Conservation (phyloP, 2,888 invertebrate genomes). For the Podabrus alpinus region DNA sequence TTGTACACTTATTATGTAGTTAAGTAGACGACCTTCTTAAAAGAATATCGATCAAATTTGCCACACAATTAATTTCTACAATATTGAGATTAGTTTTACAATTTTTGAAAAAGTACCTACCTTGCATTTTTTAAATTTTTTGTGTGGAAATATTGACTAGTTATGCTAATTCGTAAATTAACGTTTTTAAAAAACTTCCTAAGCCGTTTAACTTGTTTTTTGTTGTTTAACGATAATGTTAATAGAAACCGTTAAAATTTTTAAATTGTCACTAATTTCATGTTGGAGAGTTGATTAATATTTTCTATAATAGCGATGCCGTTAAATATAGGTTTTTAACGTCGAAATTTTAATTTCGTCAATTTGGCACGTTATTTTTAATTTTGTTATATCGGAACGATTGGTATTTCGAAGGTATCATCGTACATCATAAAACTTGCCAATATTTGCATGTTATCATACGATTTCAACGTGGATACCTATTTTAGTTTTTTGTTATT, state of each 20-base stretch:
- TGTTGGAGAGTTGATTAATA: neutral
- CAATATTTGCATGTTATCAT: neutral
- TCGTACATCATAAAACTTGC: neutral
- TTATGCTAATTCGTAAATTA: neutral
- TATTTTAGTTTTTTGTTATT: neutral
- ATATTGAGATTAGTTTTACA: neutral
- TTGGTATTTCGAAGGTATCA: neutral
- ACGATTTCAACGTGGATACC: conserved; percentile 55
- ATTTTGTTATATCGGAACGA: neutral
- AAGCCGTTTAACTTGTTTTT: neutral
- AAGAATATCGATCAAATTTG: too few species aligned
- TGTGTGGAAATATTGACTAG: neutral
- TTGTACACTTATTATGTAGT: too few species aligned
- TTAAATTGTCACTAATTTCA: neutral
- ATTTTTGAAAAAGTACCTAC: neutral
- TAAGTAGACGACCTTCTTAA: too few species aligned
- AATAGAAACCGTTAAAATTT: neutral
- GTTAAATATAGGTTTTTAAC: neutral
- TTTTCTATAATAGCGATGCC: neutral
- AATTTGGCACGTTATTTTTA: neutral
- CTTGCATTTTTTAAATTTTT: neutral
- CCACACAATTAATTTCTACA: neutral
- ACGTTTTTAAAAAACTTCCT: neutral
- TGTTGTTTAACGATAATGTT: neutral
- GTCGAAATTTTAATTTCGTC: neutral